These are phyloP conservation scores for Hololepta plana DNA, from an alignment of 2,888 invertebrate species.

Conservation along the genomic window DNA sequence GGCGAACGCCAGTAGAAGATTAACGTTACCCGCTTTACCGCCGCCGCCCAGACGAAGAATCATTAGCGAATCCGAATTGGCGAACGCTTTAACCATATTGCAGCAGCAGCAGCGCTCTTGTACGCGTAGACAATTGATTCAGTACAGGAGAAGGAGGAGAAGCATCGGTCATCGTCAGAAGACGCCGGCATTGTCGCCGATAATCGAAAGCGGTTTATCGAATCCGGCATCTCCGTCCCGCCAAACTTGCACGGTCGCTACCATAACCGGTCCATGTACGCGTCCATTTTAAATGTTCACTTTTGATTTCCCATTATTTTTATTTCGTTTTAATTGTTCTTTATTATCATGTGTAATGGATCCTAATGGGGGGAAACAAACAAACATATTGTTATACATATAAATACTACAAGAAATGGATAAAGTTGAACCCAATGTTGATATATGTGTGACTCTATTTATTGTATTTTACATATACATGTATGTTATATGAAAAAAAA, in stretches of 20 bases:
- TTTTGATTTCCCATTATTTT: no score
- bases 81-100: constrained; percentile 22
- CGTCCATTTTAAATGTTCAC: constrained; percentile 16
- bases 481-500: no score
- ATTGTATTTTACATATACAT: no score
- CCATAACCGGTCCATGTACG: constrained; percentile 21
- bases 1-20: constrained; percentile 13
- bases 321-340: no score
- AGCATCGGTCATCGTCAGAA: constrained; percentile 19
- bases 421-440: no score
- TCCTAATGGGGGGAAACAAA: no score
- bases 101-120: constrained; percentile 19
- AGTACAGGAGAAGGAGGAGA: constrained; percentile 19
- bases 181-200: constrained; percentile 44
- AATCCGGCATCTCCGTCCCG: constrained; percentile 45
- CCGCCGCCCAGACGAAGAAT: constrained; percentile 28
- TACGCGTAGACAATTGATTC: constrained; percentile 12
- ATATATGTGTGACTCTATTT: no score
- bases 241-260: constrained; percentile 22
- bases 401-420: no score
- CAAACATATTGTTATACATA: no score
- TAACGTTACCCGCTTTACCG: constrained; percentile 11
- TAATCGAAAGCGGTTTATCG: constrained; percentile 50
- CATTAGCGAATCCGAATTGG: constrained; percentile 27
- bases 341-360: no score